A percentile compares a stretch with the other conserved stretches of the same genome.
Conservation (phyloP, 2,888 invertebrate species). For the Amiota mariae region DNA sequence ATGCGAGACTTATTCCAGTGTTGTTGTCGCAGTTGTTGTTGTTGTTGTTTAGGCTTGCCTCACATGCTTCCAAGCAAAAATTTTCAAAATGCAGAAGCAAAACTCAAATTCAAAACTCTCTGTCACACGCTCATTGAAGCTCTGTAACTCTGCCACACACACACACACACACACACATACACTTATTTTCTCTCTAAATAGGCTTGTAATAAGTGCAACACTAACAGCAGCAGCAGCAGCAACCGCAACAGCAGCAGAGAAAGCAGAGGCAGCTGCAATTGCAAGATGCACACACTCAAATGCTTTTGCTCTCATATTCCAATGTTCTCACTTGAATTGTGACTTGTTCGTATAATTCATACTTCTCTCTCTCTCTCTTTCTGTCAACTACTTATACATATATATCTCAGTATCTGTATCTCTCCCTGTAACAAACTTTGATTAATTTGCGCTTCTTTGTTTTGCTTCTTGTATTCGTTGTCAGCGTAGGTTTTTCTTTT, state of each 20-base stretch:
- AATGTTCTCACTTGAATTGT: constrained; percentile 9
- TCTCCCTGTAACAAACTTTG: constrained; percentile 13
- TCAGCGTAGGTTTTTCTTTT: constrained; percentile 28
- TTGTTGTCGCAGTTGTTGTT: too few species aligned
- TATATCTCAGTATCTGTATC: background rate
- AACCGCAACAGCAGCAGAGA: too few species aligned
- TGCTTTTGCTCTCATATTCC: constrained; percentile 18
- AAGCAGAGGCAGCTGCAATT: background rate
- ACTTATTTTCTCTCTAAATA: background rate
- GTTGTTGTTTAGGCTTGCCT: too few species aligned
- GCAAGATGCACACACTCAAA: constrained; percentile 13
- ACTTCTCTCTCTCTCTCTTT: too few species aligned
- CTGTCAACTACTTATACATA: background rate
- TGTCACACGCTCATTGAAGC: too few species aligned
- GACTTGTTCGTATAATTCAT: too few species aligned
- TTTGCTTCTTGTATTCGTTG: constrained; percentile 63
- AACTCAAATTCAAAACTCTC: too few species aligned
- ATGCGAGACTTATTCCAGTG: too few species aligned
- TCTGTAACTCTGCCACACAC: background rate
- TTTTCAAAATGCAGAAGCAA: too few species aligned
- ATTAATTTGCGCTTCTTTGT: constrained; percentile 61
- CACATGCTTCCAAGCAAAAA: too few species aligned
- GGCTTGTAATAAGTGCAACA: too few species aligned
- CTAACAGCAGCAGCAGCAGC: too few species aligned
- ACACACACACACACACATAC: background rate